Conservation (phyloP, 2,113 vertebrate genomes). For the Cacatua alba region DNA sequence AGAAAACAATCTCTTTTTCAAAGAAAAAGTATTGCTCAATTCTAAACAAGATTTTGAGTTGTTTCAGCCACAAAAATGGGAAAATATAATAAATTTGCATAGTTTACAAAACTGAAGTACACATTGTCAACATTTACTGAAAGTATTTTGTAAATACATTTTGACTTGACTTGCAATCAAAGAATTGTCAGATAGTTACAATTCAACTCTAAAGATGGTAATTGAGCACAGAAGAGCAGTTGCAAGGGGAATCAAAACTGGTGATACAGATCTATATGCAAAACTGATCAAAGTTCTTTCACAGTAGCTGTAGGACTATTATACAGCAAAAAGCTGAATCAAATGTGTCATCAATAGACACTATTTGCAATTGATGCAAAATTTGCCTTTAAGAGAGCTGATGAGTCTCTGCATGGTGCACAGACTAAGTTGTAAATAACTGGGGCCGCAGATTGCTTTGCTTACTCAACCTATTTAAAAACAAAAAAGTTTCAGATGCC, state of each 20-base stretch:
- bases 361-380: background rate
- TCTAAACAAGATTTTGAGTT: background rate
- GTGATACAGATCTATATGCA: background rate
- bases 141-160: background rate
- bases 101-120: background rate
- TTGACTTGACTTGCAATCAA: background rate
- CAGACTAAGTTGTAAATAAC: constrained; percentile 38
- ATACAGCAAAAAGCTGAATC: background rate
- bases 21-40: constrained; percentile 42
- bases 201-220: background rate
- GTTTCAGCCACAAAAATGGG: background rate
- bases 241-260: background rate
- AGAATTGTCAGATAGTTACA: background rate
- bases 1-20: background rate
- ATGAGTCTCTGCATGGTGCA: background rate
- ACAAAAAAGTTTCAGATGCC: background rate
- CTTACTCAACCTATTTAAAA: constrained; percentile 44
- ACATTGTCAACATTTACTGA: background rate
- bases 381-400: background rate
- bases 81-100: background rate
- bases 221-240: background rate
- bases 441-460: background rate
- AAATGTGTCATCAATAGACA: background rate
- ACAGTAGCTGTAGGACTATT: background rate
- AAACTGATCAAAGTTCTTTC: constrained; percentile 40